A percentile compares a stretch with the other conserved stretches of the same genome.
phyloP scores from a whole-genome alignment of 1,140 invertebrate genomes.

The Diabrotica undecimpunctata region DNA sequence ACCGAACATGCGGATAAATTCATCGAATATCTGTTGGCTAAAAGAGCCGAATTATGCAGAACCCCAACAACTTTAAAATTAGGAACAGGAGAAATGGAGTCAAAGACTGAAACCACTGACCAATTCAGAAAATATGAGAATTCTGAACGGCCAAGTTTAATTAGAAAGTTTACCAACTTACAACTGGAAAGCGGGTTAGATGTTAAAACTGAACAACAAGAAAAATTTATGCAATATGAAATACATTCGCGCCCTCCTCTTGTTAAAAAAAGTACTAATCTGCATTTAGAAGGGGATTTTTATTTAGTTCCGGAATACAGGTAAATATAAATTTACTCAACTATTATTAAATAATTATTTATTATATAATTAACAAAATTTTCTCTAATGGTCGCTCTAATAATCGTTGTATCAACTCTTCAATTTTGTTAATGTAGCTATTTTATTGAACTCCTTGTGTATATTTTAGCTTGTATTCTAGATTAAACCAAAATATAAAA shows the following conservation, averaged over 20 bases:
- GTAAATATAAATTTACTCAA: conserved; percentile 9
- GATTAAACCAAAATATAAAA: too few species aligned
- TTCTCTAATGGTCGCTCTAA: too few species aligned
- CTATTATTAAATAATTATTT: too few species aligned
- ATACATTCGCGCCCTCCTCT: conserved; percentile 36
- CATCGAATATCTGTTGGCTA: conserved; percentile 49
- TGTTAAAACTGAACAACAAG: conserved; percentile 52
- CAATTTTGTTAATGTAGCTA: too few species aligned
- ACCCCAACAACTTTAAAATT: conserved; percentile 50
- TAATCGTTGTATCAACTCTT: too few species aligned
- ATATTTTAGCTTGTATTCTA: too few species aligned
- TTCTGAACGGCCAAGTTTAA: conserved; percentile 37
- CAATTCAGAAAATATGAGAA: conserved; percentile 51
- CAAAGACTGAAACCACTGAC: conserved; percentile 52
- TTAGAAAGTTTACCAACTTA: conserved; percentile 49
- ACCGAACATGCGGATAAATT: conserved; percentile 55
- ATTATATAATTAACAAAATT: too few species aligned
- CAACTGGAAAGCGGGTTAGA: conserved; percentile 53
- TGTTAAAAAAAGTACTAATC: conserved; percentile 47
- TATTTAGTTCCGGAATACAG: conserved; percentile 42
- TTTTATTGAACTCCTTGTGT: too few species aligned
- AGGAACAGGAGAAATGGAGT: conserved; percentile 51
- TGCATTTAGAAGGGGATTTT: conserved; percentile 52
- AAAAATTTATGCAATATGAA: conserved; percentile 51
- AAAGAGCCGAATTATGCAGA: conserved; percentile 47